These are phyloP conservation scores for Pygmarrhopalites habei DNA, from an alignment of 1,140 invertebrate genomes.

Conservation along the genomic window DNA sequence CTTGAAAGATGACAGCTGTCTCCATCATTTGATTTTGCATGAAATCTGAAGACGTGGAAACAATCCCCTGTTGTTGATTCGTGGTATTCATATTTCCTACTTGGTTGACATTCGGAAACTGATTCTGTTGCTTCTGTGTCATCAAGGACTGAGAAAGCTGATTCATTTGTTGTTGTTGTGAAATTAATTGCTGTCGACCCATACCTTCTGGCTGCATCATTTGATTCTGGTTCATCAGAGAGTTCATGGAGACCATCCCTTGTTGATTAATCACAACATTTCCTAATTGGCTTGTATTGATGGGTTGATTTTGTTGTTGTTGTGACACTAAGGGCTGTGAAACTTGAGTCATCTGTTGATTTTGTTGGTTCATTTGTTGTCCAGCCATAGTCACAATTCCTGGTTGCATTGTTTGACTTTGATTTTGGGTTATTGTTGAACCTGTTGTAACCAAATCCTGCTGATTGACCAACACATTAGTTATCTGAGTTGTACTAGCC, in stretches of 20 bases:
- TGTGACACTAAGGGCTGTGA: neutral
- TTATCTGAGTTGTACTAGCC: neutral
- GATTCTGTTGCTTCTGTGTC: constrained; percentile 11
- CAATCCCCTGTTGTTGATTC: neutral
- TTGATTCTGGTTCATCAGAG: too few relatives aligned
- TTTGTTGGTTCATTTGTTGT: too few relatives aligned
- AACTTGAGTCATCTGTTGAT: neutral
- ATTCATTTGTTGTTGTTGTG: constrained; percentile 3
- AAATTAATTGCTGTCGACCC: constrained; percentile 9
- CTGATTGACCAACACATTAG: neutral
- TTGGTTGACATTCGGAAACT: neutral
- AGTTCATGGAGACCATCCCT: too few relatives aligned
- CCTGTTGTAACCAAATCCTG: neutral
- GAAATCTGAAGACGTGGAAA: constrained; percentile 4
- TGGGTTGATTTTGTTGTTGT: neutral
- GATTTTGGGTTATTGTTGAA: too few relatives aligned
- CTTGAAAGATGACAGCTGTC: neutral
- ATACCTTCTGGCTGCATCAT: too few relatives aligned
- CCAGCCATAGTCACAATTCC: too few relatives aligned
- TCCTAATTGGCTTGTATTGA: too few relatives aligned
- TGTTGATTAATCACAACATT: too few relatives aligned
- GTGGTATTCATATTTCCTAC: neutral
- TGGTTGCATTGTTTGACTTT: too few relatives aligned
- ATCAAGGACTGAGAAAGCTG: neutral
- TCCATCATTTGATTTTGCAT: neutral